These are phyloP conservation scores for Drosophila insularis DNA, from an alignment of 1,140 invertebrate species.

Conservation along the genomic window DNA sequence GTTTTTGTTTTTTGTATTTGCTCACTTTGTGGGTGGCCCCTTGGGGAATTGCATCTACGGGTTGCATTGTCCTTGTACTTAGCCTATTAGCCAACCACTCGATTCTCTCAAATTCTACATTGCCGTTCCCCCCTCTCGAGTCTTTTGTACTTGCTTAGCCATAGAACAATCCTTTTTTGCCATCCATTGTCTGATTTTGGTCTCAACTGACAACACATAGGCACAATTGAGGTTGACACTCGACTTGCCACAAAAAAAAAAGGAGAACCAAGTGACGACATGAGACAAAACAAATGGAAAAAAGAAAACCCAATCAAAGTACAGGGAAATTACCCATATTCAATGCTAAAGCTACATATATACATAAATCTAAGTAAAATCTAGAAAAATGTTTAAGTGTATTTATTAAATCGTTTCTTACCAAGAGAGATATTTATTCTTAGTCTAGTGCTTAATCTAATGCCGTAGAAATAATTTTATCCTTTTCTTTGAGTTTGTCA, in stretches of 20 bases:
- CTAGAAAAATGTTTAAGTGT: too few species aligned
- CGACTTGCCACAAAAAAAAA: slow-evolving; percentile 1
- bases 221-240: slow-evolving; percentile 5
- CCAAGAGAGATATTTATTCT: too few species aligned
- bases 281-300: too few species aligned
- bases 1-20: slow-evolving; percentile 58
- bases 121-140: neutral
- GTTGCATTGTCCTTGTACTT: slow-evolving; percentile 21
- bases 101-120: slow-evolving; percentile 23
- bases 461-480: too few species aligned
- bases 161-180: slow-evolving; percentile 15
- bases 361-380: too few species aligned
- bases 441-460: too few species aligned
- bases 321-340: too few species aligned
- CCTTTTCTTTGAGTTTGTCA: too few species aligned
- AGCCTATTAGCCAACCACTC: slow-evolving; percentile 58
- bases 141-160: slow-evolving; percentile 69
- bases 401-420: too few species aligned
- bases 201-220: neutral
- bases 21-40: slow-evolving; percentile 54
- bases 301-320: too few species aligned
- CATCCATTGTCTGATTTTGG: neutral
- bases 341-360: too few species aligned
- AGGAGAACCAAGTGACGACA: too few species aligned
- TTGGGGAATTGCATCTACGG: slow-evolving; percentile 41